Evolutionary conservation across 2,113 vertebrate species (phyloP).

Genomic region (Oncorhynchus mykiss): DNA sequence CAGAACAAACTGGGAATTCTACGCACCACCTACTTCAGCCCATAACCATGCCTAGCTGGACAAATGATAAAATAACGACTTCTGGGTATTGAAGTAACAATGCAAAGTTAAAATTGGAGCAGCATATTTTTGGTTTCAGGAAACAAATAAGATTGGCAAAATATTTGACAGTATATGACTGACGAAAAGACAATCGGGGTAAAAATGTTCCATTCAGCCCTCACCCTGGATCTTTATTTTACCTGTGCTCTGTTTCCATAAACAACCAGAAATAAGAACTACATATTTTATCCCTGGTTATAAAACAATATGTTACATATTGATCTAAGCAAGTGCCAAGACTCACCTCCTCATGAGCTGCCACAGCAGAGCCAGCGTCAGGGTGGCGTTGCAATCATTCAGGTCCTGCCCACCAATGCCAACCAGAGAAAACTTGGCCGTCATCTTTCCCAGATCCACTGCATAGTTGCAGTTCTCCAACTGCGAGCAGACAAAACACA

Average conservation of each 20-base stretch:
- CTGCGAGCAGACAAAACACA: conserved; percentile 59
- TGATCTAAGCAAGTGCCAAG: too few species aligned
- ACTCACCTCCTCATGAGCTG: conserved; percentile 93
- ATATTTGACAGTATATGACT: too few species aligned
- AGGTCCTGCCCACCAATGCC: conserved; percentile 93
- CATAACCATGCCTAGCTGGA: background rate
- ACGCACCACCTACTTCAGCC: background rate
- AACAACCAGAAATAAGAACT: too few species aligned
- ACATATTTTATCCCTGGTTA: too few species aligned
- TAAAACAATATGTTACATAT: too few species aligned
- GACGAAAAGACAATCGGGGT: too few species aligned
- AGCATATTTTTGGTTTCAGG: background rate
- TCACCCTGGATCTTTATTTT: too few species aligned
- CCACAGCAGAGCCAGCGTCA: conserved; percentile 92
- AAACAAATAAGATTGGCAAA: background rate
- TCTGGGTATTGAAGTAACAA: background rate
- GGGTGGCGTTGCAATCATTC: conserved; percentile 84
- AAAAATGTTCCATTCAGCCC: too few species aligned
- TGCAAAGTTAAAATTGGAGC: background rate
- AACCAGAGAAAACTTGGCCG: conserved; percentile 91
- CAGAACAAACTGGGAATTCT: background rate
- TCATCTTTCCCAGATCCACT: conserved; percentile 86
- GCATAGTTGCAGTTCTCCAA: conserved; percentile 98
- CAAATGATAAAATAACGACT: background rate
- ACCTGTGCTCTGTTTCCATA: too few species aligned